Evolutionary conservation across 1,140 invertebrate genomes (phyloP), one percentile per base, ranked within the genome.

Genomic region (Brachionus calyciflorus): DNA sequence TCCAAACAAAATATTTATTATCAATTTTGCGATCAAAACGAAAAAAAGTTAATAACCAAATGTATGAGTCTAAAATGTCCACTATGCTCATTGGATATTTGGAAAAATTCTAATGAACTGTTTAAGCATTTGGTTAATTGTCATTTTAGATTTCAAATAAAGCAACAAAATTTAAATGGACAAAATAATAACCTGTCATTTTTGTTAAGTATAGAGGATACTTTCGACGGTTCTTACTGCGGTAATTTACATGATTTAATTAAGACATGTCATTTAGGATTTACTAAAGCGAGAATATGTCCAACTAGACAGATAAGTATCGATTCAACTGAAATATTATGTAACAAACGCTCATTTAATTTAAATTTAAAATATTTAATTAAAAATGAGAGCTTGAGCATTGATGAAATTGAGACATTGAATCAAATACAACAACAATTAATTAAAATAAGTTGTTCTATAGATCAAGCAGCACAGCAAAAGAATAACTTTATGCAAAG

Each of bases 151-250:
- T 55, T 73, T 30, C 4, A 51, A 14, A 12, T 33, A 12, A 73
- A 73, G 26, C 69, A 73, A 49, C 49, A 2, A 9, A 48, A 26
- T 12, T 24, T 26, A 21, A 70, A 70, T 28, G 44, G 44, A 21
- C n/a, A n/a, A n/a, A 40, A 46, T n/a, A n/a, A 51, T 44, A 30
- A 37, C 3, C 24, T 70, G 3, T 40, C 17, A 55, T 21, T 73
- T 17, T 44, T 33, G 2, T 10, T 55, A 93, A 92, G 77, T 91
- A 92, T 48, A 87, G 92, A 97, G 85, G 93, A 96, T 81, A 87
- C 90, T 46, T 97, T 94, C 83, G 94, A 98, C 85, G 93, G 94
- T 0, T 95, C 93, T 0, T 97, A 96, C 83, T 90, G 91, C 17
- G 94, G 94, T n/a, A 93, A 92, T 75, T 93, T 93, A 0, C 92